A percentile compares a stretch with the other conserved stretches of the same genome.
Evolutionary conservation across 2,113 vertebrate species (phyloP).

Genomic region (Dolichotis patagonum): DNA sequence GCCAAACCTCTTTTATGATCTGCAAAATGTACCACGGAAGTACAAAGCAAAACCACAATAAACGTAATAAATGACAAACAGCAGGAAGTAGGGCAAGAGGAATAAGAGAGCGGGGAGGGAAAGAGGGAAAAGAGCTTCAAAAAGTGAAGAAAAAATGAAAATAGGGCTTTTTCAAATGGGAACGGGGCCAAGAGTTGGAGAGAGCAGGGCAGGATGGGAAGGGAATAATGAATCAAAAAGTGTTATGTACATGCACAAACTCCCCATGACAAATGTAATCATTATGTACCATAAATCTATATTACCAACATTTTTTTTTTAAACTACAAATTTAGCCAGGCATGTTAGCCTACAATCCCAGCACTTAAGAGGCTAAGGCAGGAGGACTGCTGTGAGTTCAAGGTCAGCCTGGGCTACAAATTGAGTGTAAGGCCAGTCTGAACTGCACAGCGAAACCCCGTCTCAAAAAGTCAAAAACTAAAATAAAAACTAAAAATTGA

Average conservation of each 20-base stretch:
- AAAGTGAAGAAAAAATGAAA: background rate
- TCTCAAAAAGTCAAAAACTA: too few species aligned
- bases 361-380: too few species aligned
- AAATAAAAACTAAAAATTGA: background rate
- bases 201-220: background rate
- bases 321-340: too few species aligned
- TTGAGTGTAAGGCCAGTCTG: too few species aligned
- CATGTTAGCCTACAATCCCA: too few species aligned
- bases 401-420: too few species aligned
- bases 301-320: too few species aligned
- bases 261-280: background rate
- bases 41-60: constrained; percentile 33
- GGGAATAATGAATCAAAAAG: background rate
- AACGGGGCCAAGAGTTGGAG: background rate
- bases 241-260: background rate
- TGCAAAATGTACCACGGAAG: background rate
- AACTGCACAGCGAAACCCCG: too few species aligned
- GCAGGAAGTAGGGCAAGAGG: background rate
- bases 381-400: too few species aligned
- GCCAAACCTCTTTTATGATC: background rate
- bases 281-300: background rate
- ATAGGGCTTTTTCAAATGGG: background rate
- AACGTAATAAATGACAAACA: background rate
- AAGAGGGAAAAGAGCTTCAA: background rate
- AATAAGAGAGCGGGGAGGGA: background rate